Evolutionary conservation across 2,797 vertebrate species (phyloP).

Genomic region (Hypotaenidia philippensis): DNA sequence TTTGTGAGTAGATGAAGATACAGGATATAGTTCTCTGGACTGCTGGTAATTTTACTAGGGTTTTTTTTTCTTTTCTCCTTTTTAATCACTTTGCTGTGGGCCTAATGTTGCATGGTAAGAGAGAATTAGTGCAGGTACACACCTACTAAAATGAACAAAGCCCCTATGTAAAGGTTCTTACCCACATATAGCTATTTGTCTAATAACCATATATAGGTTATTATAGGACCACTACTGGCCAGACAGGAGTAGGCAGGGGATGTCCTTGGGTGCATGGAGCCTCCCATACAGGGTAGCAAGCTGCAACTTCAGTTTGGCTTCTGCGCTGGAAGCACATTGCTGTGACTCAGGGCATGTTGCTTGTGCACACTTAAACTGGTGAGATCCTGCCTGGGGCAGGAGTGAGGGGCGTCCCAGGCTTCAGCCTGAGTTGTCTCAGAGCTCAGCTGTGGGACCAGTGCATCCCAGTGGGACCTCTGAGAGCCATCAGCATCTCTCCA

Average conservation of each 20-base stretch:
- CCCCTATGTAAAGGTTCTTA: accelerated
- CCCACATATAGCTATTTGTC: accelerated
- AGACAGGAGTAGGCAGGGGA: background rate
- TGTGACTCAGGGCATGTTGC: accelerated
- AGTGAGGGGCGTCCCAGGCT: background rate
- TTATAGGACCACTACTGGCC: background rate
- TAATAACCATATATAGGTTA: background rate
- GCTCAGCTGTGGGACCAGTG: background rate
- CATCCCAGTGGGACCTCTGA: background rate
- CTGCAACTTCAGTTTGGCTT: background rate
- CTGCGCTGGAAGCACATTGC: background rate
- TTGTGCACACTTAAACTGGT: accelerated
- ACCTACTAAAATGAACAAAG: background rate
- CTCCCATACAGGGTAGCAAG: background rate
- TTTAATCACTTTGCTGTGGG: background rate
- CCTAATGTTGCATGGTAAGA: background rate
- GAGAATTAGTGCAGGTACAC: background rate
- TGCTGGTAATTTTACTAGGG: background rate
- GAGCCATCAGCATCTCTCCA: background rate
- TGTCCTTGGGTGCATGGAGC: background rate
- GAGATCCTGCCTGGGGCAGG: background rate
- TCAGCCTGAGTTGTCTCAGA: accelerated
- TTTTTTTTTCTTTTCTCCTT: no score
- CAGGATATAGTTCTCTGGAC: background rate
- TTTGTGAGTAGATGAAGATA: background rate